Evolutionary conservation across 2,797 vertebrate genomes (phyloP).

Genomic region (Chiloscyllium punctatum): DNA sequence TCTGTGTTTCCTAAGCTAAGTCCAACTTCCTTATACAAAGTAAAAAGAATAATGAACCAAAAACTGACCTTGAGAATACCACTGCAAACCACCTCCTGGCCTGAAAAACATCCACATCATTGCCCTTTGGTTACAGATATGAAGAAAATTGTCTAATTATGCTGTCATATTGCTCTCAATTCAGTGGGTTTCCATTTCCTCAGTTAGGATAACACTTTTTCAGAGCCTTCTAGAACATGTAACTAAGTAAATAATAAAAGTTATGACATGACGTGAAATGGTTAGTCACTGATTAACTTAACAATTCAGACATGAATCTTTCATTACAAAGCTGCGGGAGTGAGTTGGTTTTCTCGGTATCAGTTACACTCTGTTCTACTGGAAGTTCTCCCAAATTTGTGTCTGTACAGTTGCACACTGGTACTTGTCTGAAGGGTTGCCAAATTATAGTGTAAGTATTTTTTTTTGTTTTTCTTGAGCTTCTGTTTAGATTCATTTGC

Average conservation of each 20-base stretch:
- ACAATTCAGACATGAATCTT: neutral
- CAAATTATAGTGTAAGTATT: neutral
- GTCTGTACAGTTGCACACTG: neutral
- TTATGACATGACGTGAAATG: neutral
- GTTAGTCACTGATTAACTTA: neutral
- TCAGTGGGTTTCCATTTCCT: too few relatives aligned
- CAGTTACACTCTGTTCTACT: neutral
- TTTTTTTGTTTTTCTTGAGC: neutral
- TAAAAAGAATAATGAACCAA: too few relatives aligned
- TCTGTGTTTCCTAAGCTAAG: too few relatives aligned
- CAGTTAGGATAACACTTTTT: too few relatives aligned
- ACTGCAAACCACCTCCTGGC: too few relatives aligned
- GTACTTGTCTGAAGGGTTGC: neutral
- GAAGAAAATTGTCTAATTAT: too few relatives aligned
- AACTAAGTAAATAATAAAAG: neutral
- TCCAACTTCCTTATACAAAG: too few relatives aligned
- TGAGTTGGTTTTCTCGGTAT: neutral
- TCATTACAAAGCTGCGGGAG: neutral
- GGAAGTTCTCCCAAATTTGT: neutral
- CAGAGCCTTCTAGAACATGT: neutral
- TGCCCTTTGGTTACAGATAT: too few relatives aligned
- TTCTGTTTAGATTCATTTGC: neutral
- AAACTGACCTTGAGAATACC: too few relatives aligned
- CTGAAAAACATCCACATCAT: too few relatives aligned
- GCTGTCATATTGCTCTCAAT: too few relatives aligned